Base-by-base conservation (phyloP, 2,797 vertebrate species). In the Gambusia yucatana region DNA sequence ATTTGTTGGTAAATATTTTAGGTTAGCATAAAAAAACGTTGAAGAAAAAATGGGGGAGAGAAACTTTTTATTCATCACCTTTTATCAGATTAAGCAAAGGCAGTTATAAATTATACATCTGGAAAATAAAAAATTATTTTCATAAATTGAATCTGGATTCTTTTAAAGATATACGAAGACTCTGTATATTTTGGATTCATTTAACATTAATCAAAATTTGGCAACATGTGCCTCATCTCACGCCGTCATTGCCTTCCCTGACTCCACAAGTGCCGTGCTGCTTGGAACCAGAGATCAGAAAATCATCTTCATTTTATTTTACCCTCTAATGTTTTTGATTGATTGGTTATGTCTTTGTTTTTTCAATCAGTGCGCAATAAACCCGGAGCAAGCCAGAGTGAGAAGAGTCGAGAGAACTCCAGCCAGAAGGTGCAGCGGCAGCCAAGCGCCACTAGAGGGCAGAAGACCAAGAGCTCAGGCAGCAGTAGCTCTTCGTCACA, bases 361-460 rank as follows among this genome's bases (percentile, higher is more conserved):
- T 80, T 82, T 57, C n/a, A 11, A 25, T 75, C 93, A 97, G 98
- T 97, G 81, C 97, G 97, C 90, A 96, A 95, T 90, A 98, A 97
- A 87, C 91, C 94, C 0, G 91, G 90, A 36, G 91, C 95, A 16
- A 84, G 86, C 4, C 89, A 96, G 74, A 72, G 88, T 0, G 98
- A 99, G 77, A 96, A 97, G 83, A 89, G 82, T 75, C 88, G 97
- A 9, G 98, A 99, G 78, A 94, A 96, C 59, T 96, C 97, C 81
- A 92, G 95, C 83, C 98, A 99, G 94, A 95, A 97, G 20, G 95
- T 96, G 91, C 97, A 97, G 59, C 96, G 97, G 17, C 98, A 98
- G 86, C 95, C 97, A 2, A 99, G 97, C 0, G 95, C 95, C 17
- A 97, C 96, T 79, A 95, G 97, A 25, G 93, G 96, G 81, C 97